Conservation (phyloP, 2,888 invertebrate species). For the Notodonta dromedarius region DNA sequence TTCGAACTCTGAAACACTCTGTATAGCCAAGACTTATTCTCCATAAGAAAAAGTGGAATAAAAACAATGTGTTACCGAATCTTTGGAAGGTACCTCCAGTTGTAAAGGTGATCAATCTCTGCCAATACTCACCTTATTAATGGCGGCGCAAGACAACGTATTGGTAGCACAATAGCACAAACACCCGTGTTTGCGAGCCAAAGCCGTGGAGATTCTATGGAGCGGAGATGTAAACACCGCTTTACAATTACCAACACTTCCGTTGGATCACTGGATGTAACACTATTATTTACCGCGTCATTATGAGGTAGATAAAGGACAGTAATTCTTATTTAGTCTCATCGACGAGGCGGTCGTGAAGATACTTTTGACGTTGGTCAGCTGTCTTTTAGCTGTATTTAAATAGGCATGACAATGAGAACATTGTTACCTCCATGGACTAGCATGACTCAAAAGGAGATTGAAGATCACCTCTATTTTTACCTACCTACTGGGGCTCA, state of each 20-base stretch:
- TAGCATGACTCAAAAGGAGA: too few species aligned
- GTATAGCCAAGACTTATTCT: too few species aligned
- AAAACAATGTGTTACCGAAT: neutral
- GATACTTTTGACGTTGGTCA: too few species aligned
- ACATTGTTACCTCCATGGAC: too few species aligned
- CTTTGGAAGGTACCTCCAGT: neutral
- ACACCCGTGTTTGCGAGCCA: slow-evolving; percentile 56
- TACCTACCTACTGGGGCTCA: too few species aligned
- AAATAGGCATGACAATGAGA: too few species aligned
- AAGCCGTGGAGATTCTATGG: slow-evolving; percentile 57
- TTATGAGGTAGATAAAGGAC: too few species aligned
- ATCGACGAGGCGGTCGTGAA: too few species aligned
- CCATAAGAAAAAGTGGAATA: neutral
- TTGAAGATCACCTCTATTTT: too few species aligned
- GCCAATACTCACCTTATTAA: slow-evolving; percentile 43
- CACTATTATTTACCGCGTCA: neutral
- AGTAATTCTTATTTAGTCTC: too few species aligned
- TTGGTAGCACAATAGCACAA: slow-evolving; percentile 45
- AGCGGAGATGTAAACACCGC: slow-evolving; percentile 65
- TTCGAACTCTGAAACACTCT: too few species aligned
- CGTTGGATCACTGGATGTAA: slow-evolving; percentile 20
- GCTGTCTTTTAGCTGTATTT: too few species aligned
- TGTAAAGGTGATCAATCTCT: slow-evolving; percentile 33
- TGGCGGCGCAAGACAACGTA: slow-evolving; percentile 43
- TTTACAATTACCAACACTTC: slow-evolving; percentile 44